phyloP scores from a whole-genome alignment of 2,888 invertebrate species.

The Cabera pusaria region DNA sequence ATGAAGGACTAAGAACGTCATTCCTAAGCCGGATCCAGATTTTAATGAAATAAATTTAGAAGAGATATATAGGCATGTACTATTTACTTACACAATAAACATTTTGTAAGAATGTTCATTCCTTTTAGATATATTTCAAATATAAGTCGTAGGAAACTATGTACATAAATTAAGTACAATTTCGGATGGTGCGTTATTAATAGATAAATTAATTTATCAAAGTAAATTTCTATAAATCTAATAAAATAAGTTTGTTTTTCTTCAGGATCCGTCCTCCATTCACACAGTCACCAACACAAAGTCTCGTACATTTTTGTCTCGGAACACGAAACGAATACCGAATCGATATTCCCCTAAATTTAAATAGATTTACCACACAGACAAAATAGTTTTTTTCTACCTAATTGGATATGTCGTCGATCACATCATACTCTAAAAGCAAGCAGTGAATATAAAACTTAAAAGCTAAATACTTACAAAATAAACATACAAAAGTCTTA shows the following conservation, averaged over 20 bases:
- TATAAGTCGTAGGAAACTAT: too few species aligned
- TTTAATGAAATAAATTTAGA: too few species aligned
- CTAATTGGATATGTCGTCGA: conserved; percentile 80
- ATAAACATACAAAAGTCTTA: conserved; percentile 19
- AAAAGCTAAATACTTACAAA: conserved; percentile 28
- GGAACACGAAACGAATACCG: conserved; percentile 41
- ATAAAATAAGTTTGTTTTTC: neutral
- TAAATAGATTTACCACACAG: conserved; percentile 58
- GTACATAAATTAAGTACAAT: too few species aligned
- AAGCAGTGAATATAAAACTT: conserved; percentile 57
- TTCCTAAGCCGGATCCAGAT: conserved; percentile 3
- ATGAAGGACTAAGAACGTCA: neutral
- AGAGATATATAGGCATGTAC: too few species aligned
- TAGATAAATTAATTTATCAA: neutral
- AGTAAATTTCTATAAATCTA: too few species aligned
- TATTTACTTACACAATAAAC: too few species aligned
- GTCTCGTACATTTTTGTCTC: conserved; percentile 25
- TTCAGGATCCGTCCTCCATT: conserved; percentile 8
- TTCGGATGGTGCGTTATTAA: too few species aligned
- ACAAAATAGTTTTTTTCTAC: conserved; percentile 73
- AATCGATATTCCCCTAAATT: conserved; percentile 41
- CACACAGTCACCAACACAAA: conserved; percentile 10
- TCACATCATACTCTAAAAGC: conserved; percentile 73
- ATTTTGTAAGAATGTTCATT: too few species aligned
- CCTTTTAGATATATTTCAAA: too few species aligned